Base-by-base conservation (phyloP, 1,140 invertebrate genomes). In the Drosophila kohkoa region DNA sequence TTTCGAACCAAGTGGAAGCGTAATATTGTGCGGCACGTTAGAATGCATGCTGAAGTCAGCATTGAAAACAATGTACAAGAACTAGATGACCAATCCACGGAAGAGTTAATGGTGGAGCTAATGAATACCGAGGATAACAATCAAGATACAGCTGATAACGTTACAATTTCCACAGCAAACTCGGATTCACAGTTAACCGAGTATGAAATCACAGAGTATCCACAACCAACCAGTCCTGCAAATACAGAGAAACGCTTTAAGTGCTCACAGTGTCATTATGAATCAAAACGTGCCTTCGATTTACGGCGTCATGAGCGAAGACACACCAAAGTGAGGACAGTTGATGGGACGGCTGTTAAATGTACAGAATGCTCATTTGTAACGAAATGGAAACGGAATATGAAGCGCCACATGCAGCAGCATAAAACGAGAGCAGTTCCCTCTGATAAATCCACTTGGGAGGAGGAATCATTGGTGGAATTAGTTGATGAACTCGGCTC, bases 341-440 rank as follows among this genome's bases (percentile, higher is more conserved):
- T 75, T 0, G 51, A 75, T 2, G 72, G 72, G 1, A 55, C 13
- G 3, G 57, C 65, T 4, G 51, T 62, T 7, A 68, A 70, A 10
- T 75, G 72, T 6, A 35, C 59, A 28, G 51, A 63, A 7, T 75
- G 72, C 16, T 35, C 32, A 1, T 75, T 75, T 16, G 52, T 70
- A 3, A 63, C 66, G 0, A 75, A 75, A 30, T 75, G 72, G 72
- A 70, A 63, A 15, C 66, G 57, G 0, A 70, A 75, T 10, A 75
- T 75, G 45, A 16, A 25, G 5, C 58, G 72, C 0, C 72, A 75
- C 52, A 49, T 70, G 51, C 32, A 58, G 4, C 60, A 43, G n/a
- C 72, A 75, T 35, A 55, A 46, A 1, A 32, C 4, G 32, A 32
- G 4, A 3, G 4, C 41, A 6, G 8, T 25, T 32, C 8, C 5